These are phyloP conservation scores for Oscheius sp. DNA, from an alignment of 2,888 invertebrate species.

Conservation along the genomic window DNA sequence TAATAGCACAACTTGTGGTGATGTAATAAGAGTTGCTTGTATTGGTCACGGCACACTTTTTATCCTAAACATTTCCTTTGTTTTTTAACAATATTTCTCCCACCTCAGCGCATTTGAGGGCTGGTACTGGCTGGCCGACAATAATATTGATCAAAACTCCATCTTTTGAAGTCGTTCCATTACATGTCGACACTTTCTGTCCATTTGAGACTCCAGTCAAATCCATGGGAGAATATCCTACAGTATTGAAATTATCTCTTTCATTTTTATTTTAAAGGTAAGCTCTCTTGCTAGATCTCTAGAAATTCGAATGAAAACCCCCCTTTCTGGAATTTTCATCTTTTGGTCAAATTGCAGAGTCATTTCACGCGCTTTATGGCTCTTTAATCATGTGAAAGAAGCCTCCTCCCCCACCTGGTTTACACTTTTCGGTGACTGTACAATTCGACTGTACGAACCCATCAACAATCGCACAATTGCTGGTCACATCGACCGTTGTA, in stretches of 20 bases:
- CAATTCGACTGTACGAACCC: background rate
- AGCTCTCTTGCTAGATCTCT: too few relatives aligned
- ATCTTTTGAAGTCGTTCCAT: background rate
- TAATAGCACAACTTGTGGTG: background rate
- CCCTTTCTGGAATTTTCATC: too few relatives aligned
- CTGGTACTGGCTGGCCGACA: background rate
- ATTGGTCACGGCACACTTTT: background rate
- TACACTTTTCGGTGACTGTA: background rate
- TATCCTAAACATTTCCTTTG: background rate
- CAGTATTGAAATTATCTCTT: too few relatives aligned
- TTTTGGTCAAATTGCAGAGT: too few relatives aligned
- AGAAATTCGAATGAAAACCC: too few relatives aligned
- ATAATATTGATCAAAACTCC: background rate
- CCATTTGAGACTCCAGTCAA: background rate
- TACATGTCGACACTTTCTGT: background rate
- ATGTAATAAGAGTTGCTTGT: background rate
- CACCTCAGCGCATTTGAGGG: background rate
- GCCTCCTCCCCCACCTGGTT: too few relatives aligned
- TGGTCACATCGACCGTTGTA: background rate
- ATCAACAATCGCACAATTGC: background rate
- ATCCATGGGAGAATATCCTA: background rate
- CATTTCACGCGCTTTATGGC: background rate
- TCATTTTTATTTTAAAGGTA: too few relatives aligned
- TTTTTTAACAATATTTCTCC: background rate
- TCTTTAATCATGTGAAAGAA: too few relatives aligned